Conservation (phyloP, 2,113 vertebrate species). For the Galemys pyrenaicus region DNA sequence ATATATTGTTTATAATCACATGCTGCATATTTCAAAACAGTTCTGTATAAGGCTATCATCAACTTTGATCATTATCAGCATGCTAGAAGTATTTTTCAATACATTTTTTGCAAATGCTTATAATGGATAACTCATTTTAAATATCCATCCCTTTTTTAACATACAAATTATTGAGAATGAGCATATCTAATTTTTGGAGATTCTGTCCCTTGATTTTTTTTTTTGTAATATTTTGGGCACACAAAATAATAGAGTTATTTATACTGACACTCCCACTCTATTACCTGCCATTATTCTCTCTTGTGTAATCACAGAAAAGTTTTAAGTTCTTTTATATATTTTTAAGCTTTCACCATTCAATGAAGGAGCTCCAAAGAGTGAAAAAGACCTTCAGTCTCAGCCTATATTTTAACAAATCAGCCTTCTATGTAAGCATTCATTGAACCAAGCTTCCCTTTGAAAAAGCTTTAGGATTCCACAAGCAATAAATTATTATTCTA, state of each 20-base stretch:
- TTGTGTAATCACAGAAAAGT: background rate
- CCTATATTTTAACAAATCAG: background rate
- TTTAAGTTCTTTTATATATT: background rate
- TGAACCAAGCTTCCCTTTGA: background rate
- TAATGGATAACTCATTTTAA: constrained; percentile 20
- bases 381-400: background rate
- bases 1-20: background rate
- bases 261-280: background rate
- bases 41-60: background rate
- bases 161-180: background rate
- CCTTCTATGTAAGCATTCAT: background rate
- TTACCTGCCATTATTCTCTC: background rate
- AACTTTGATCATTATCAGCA: background rate
- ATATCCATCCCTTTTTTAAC: background rate
- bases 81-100: background rate
- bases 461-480: background rate
- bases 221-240: background rate
- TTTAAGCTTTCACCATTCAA: background rate
- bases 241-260: background rate
- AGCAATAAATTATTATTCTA: background rate
- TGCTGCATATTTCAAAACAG: background rate
- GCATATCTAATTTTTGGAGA: background rate
- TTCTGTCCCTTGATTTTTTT: background rate
- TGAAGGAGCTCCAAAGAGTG: background rate
- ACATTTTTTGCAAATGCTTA: background rate